Percentiles rank a stretch among this genome's conserved stretches.
Conservation (phyloP, 2,113 vertebrate genomes). For the Probosciger aterrimus region DNA sequence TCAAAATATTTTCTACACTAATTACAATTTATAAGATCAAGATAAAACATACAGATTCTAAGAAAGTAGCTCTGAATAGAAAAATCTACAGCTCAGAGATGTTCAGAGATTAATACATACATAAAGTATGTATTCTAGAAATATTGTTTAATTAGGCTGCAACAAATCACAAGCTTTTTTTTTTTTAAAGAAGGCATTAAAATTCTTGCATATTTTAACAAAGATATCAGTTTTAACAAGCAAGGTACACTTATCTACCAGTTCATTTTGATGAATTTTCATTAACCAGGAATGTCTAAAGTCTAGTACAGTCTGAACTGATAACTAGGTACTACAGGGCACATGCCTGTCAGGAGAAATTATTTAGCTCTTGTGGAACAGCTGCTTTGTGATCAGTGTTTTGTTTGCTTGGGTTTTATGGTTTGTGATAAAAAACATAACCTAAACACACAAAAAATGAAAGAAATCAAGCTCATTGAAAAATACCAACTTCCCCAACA, state of each 20-base stretch:
- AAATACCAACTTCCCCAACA: background rate
- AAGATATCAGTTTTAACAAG: background rate
- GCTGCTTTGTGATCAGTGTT: background rate
- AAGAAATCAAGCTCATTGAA: background rate
- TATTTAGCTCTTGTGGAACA: background rate
- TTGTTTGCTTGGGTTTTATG: background rate
- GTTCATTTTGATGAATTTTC: background rate
- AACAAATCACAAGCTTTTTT: background rate
- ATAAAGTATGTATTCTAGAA: background rate
- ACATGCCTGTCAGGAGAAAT: background rate
- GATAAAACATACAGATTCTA: background rate
- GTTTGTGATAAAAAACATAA: background rate
- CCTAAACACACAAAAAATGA: background rate
- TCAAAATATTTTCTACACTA: background rate
- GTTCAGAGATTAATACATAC: background rate
- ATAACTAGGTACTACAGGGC: background rate
- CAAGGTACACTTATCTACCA: background rate
- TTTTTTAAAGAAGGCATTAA: background rate
- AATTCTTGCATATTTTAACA: background rate
- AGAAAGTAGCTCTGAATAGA: background rate
- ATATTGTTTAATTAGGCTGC: background rate
- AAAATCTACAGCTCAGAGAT: background rate
- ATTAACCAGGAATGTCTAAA: background rate
- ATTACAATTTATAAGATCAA: background rate
- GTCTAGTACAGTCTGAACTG: background rate